Conservation (phyloP, 2,797 vertebrate species). For the Denticeps clupeoides region DNA sequence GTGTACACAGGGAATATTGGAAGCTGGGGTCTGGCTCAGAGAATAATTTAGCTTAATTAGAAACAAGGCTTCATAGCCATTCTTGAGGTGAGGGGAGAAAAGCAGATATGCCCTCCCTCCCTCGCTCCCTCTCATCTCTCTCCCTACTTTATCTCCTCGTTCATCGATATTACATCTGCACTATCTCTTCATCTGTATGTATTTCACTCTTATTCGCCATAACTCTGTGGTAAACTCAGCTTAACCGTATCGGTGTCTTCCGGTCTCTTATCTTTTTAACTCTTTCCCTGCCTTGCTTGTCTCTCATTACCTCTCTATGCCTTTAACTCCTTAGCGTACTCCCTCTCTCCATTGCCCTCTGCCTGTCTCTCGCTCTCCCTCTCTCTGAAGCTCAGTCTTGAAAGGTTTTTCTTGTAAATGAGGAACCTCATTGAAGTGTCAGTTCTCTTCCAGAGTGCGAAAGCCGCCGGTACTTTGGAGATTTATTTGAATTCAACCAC, state of each 20-base stretch:
- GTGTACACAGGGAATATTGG: slow-evolving; percentile 25
- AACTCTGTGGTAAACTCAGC: too few relatives aligned
- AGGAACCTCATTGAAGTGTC: slow-evolving; percentile 58
- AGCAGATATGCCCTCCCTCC: not conserved
- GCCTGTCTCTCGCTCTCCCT: not conserved
- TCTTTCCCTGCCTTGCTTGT: slow-evolving; percentile 11
- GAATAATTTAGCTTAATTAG: slow-evolving; percentile 34
- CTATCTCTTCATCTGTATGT: slow-evolving; percentile 23
- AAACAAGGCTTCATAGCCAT: slow-evolving; percentile 12
- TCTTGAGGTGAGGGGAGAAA: slow-evolving; percentile 13
- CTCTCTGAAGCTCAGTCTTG: slow-evolving; percentile 33
- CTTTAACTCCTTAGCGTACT: slow-evolving; percentile 23
- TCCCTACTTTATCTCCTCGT: not conserved
- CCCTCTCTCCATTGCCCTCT: not conserved
- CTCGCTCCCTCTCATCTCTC: not conserved
- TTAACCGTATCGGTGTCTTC: too few relatives aligned
- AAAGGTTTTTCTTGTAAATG: slow-evolving; percentile 46
- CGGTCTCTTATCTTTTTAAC: slow-evolving; percentile 25
- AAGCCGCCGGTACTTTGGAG: slow-evolving; percentile 26
- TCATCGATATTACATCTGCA: slow-evolving; percentile 7
- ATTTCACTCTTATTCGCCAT: too few relatives aligned
- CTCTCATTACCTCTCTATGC: slow-evolving; percentile 32
- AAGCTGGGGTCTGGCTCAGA: slow-evolving; percentile 12
- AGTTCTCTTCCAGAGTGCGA: slow-evolving; percentile 35
- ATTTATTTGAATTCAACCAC: slow-evolving; percentile 33